Evolutionary conservation across 2,888 invertebrate species (phyloP).

Genomic region (Saturnia pavonia): DNA sequence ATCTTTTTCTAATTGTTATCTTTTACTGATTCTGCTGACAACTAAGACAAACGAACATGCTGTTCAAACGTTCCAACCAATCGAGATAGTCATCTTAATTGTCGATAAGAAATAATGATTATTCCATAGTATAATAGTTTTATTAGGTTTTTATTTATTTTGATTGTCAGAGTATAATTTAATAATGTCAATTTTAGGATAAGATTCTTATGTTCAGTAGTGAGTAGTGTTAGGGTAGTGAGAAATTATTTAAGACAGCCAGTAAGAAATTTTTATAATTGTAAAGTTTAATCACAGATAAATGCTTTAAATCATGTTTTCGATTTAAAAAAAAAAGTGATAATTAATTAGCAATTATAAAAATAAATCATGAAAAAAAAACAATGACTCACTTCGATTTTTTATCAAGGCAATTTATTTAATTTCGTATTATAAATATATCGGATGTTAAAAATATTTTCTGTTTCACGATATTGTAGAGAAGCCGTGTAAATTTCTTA

Average conservation of each 20-base stretch:
- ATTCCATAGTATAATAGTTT: not conserved
- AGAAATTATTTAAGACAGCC: not conserved
- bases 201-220: no score
- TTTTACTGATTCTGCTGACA: not conserved
- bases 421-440: slow-evolving; percentile 1
- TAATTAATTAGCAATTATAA: not conserved
- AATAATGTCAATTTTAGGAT: no score
- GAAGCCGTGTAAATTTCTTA: slow-evolving; percentile 51
- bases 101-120: not conserved
- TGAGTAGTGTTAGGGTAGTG: no score
- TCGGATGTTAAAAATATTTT: slow-evolving; percentile 17
- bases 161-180: no score
- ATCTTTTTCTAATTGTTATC: not conserved
- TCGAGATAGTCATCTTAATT: not conserved
- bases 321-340: not conserved
- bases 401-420: not conserved
- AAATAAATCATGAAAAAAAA: not conserved
- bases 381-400: slow-evolving; percentile 4
- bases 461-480: slow-evolving; percentile 39
- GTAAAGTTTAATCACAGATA: not conserved
- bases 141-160: not conserved
- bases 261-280: not conserved
- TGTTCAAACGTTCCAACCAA: not conserved
- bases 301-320: not conserved
- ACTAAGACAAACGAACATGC: not conserved